phyloP scores from a whole-genome alignment of 2,113 vertebrate species.

The Aptenodytes patagonicus region DNA sequence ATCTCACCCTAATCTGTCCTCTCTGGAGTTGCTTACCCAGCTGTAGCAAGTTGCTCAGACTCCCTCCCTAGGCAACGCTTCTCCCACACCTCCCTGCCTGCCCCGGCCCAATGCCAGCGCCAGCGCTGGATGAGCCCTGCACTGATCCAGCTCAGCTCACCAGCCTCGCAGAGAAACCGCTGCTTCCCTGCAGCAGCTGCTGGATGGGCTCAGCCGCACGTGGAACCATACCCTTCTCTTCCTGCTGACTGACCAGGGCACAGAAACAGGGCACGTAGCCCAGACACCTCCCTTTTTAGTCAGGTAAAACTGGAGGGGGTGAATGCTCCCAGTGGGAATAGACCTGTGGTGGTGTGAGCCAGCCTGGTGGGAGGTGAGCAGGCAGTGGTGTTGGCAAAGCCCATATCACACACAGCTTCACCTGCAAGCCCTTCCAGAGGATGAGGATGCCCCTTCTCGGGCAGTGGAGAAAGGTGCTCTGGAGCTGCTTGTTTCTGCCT shows the following conservation, averaged over 20 bases:
- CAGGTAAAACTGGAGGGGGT: background rate
- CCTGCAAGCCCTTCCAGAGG: background rate
- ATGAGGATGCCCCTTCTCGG: background rate
- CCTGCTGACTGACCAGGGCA: background rate
- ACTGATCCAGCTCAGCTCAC: background rate
- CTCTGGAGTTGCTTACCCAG: background rate
- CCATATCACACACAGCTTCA: background rate
- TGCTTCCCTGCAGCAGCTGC: background rate
- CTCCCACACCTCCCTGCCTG: background rate
- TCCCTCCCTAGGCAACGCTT: background rate
- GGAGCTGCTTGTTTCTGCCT: background rate
- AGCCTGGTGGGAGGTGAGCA: background rate
- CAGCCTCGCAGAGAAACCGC: background rate
- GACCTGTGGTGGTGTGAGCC: background rate
- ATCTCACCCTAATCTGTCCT: background rate
- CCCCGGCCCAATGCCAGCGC: background rate
- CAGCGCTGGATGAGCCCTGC: background rate
- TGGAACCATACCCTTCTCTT: background rate
- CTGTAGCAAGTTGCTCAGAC: background rate
- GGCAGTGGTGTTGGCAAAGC: background rate
- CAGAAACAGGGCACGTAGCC: fast-evolving
- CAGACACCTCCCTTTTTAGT: background rate
- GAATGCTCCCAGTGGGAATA: background rate
- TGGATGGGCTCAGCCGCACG: background rate
- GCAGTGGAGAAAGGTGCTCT: background rate